Percentiles rank a stretch among this genome's conserved stretches.
Conservation (phyloP, 2,797 vertebrate species). For the Octomys mimax region DNA sequence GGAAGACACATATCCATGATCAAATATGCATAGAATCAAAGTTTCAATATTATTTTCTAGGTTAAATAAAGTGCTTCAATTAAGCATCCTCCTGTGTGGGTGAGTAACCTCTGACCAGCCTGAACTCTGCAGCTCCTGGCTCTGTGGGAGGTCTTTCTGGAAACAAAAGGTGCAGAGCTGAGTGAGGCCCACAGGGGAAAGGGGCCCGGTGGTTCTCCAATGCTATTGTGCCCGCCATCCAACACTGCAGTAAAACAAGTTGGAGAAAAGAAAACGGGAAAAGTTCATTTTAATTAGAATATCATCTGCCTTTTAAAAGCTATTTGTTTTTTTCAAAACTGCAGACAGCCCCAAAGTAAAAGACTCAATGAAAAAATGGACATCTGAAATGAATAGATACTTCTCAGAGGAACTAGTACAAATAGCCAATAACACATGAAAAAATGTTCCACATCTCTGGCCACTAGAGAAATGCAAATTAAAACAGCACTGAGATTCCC, state of each 20-base stretch:
- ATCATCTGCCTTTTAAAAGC: conserved; percentile 36
- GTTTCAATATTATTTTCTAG: conserved; percentile 58
- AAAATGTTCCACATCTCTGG: not conserved
- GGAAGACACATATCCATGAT: not conserved
- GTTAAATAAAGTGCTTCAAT: conserved; percentile 65
- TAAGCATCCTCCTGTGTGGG: not conserved
- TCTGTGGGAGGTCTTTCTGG: conserved; percentile 80
- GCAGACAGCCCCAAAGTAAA: not conserved
- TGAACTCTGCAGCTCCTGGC: conserved; percentile 70
- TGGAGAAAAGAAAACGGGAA: not conserved
- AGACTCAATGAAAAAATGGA: not conserved
- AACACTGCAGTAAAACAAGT: not conserved
- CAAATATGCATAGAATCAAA: not conserved
- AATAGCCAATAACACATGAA: not conserved
- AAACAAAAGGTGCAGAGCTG: conserved; percentile 54
- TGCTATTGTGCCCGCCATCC: conserved; percentile 12
- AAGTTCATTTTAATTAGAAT: conserved; percentile 49
- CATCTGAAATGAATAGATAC: not conserved
- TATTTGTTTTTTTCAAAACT: not conserved
- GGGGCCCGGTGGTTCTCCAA: not conserved
- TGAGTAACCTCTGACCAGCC: conserved; percentile 60
- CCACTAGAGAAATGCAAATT: not conserved
- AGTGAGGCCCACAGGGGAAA: not conserved
- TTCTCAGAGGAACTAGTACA: not conserved
- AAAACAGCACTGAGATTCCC: not conserved